Percentiles rank a stretch among this genome's conserved stretches.
These are phyloP conservation scores for Brachyalestes nurse DNA, from an alignment of 2,797 vertebrate species.

Conservation along the genomic window DNA sequence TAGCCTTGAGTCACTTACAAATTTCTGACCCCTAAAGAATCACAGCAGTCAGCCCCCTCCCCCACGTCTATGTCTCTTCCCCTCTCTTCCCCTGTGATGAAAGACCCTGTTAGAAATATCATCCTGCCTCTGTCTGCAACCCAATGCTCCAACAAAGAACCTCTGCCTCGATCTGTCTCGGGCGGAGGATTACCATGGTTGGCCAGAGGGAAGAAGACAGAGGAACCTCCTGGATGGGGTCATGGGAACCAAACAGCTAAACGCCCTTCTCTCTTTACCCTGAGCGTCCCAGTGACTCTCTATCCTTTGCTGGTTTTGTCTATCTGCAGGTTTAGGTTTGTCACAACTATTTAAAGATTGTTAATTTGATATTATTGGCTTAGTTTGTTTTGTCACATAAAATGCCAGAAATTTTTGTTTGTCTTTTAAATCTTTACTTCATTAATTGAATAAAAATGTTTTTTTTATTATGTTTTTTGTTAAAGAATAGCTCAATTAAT, in stretches of 20 bases:
- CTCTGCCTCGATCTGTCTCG: conserved; percentile 14
- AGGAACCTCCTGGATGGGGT: conserved; percentile 6
- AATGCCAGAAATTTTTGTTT: too few species aligned
- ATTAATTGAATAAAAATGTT: too few species aligned
- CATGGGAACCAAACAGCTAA: conserved; percentile 14
- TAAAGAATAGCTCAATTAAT: too few species aligned
- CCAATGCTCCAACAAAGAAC: conserved; percentile 33
- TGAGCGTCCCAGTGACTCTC: neutral
- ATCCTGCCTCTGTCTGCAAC: conserved; percentile 38
- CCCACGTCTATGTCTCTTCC: neutral
- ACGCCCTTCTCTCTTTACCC: neutral
- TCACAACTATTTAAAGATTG: too few species aligned
- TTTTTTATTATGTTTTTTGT: too few species aligned
- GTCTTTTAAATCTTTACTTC: too few species aligned
- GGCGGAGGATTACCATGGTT: conserved; percentile 13
- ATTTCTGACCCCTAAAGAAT: conserved; percentile 1
- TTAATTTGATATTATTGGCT: too few species aligned
- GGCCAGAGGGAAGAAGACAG: neutral
- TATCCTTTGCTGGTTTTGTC: too few species aligned
- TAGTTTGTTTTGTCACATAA: too few species aligned
- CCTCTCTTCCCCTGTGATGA: neutral
- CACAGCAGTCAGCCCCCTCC: neutral
- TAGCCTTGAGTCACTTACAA: neutral
- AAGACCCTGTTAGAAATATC: conserved; percentile 42
- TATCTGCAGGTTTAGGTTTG: too few species aligned